Evolutionary conservation across 2,113 vertebrate species (phyloP), one percentile per base, ranked within the genome.

Genomic region (Hassar affinis): DNA sequence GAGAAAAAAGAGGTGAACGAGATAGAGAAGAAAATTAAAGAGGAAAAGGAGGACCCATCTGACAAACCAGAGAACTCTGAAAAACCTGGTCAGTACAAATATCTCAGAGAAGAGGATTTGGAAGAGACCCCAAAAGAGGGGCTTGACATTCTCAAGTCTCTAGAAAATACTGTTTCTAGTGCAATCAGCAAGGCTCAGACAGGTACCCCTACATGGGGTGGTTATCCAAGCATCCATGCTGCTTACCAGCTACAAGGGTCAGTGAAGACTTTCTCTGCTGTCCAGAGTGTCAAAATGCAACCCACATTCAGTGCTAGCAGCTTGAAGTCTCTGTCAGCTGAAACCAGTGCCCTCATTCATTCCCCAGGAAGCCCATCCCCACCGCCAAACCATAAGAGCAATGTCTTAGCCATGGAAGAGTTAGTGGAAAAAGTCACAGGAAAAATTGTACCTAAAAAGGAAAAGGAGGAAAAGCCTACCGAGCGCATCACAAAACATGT

Each of bases 171-270:
- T 0, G 98, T 99, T 81, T 97, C 97, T 80, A 96, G 96, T 57
- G 98, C 98, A 88, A 99, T 99, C 93, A 99, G 95, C 93, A 99
- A 99, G 84, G 98, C 98, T 84, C 98, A 99, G 93, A 99, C 98
- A 0, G 98, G 98, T 1, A 95, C 98, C 0, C 98, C 98, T 75
- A 98, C 97, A 0, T 99, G 98, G 98, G 97, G 98, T 3, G 98
- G 98, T 38, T 99, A 99, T 91, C 96, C 98, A 79, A 99, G 98
- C 90, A 99, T 99, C 89, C 98, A 99, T 22, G 98, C 98, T 0
- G 98, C 98, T 84, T 99, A 99, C 91, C 98, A 99, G 91, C 96
- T 99, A 83, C 97, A 98, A 0, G 96, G 98, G 72, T 86, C 95
- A 1, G 89, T 96, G 57, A 98, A 96, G 90, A 93, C 94, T n/a